Base-by-base conservation (phyloP, 2,797 vertebrate species). In the Nasua narica region DNA sequence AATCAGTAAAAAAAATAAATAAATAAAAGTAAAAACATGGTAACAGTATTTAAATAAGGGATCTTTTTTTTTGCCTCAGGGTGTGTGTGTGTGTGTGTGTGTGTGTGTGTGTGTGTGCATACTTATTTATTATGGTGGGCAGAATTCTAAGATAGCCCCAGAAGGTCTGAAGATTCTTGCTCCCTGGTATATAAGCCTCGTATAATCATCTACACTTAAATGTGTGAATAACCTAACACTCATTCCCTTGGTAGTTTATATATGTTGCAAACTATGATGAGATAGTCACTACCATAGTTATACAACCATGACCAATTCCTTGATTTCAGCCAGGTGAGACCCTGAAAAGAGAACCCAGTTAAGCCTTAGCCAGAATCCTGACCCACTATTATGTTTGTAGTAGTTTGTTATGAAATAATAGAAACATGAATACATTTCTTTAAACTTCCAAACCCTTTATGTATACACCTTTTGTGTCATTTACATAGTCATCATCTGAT, bases 51-150 rank as follows among this genome's bases (percentile, higher is more conserved):
- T 76, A 56, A 48, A 67, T 27, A 11, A 50, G 0, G 5, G 8
- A 7, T 70, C n/a, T 58, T 18, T 56, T 18, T 56, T 76, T 62
- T 46, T 50, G 37, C 54, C 60, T 32, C 23, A 2, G 0, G n/a
- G 25, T 67, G 19, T 54, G 52, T 54, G 52, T 12, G 2, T 40
- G 37, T 48, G 4, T 23, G 29, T 29, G 11, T 70, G 29, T 40
- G 13, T 35, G 32, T 77, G 35, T 69, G 37, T 23, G 6, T 21
- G 19, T 4, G 2, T 16, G 2, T 1, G 1, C 10, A 8, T 15
- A 9, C 32, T 16, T 81, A 60, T 32, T 32, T 46, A 48, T 6
- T 40, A 0, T 5, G 1, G 5, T 60, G 58, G 50, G 4, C n/a
- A 77, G 25, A 50, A 48, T 74, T 87, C 69, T 48, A 27, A 48